A percentile compares a stretch with the other conserved stretches of the same genome.
phyloP scores from a whole-genome alignment of 1,140 invertebrate genomes.

The Artemia franciscana region DNA sequence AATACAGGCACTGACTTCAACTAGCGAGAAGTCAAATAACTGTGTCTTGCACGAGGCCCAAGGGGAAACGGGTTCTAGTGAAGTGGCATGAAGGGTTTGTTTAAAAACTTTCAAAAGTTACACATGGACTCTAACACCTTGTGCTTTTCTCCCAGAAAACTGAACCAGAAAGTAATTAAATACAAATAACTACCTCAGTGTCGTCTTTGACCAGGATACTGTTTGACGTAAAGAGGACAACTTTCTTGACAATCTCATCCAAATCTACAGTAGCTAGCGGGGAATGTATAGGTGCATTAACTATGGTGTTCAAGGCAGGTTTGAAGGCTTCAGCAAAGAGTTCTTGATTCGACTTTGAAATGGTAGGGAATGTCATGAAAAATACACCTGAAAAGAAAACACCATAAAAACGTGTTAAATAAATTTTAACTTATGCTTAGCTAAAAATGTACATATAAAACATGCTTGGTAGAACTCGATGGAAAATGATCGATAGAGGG shows the following conservation, averaged over 20 bases:
- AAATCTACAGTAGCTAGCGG: slow-evolving; percentile 5
- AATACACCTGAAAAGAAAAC: not conserved
- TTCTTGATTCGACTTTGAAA: slow-evolving; percentile 1
- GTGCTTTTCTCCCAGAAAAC: not conserved
- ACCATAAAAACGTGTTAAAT: too few relatives aligned
- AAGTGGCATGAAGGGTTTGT: not conserved
- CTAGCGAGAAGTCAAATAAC: not conserved
- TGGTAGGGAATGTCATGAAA: not conserved
- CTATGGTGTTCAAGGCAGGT: slow-evolving; percentile 5
- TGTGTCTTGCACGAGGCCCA: not conserved
- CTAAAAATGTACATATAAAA: too few relatives aligned
- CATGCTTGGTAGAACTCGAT: too few relatives aligned
- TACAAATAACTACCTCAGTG: not conserved
- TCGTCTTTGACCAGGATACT: not conserved
- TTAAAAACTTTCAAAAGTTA: not conserved
- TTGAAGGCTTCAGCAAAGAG: slow-evolving; percentile 6
- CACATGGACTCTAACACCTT: not conserved
- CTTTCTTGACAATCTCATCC: slow-evolving; percentile 1
- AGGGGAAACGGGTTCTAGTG: not conserved
- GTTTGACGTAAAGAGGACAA: slow-evolving; percentile 4
- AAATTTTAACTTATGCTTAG: too few relatives aligned
- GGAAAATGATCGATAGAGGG: too few relatives aligned
- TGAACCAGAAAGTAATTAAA: not conserved
- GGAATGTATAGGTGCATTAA: slow-evolving; percentile 6
- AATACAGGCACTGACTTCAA: not conserved